Percentiles rank a stretch among this genome's conserved stretches.
These are phyloP conservation scores for Clarias gariepinus DNA, from an alignment of 2,113 vertebrate species.

Conservation along the genomic window DNA sequence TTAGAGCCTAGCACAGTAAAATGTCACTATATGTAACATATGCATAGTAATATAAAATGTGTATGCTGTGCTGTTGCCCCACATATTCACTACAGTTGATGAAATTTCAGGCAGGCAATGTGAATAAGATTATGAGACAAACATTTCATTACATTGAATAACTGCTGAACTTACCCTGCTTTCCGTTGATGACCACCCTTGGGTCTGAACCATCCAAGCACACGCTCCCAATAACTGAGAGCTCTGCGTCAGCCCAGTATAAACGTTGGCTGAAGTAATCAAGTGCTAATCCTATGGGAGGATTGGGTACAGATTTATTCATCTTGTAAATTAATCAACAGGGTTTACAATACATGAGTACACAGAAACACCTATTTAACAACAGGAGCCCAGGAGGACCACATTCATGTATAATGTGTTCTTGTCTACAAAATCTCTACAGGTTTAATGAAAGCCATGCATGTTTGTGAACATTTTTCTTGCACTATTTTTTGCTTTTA, in stretches of 20 bases:
- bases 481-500: not conserved
- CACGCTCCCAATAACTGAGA: conserved; percentile 91
- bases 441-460: conserved; percentile 39
- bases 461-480: conserved; percentile 20
- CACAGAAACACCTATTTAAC: not conserved
- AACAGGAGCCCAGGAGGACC: conserved; percentile 63
- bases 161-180: conserved; percentile 79
- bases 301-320: conserved; percentile 61
- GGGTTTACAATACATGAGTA: not conserved
- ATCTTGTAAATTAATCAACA: conserved; percentile 44
- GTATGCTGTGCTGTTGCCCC: not conserved
- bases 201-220: conserved; percentile 88
- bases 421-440: conserved; percentile 59
- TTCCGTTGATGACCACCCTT: conserved; percentile 82
- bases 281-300: conserved; percentile 84
- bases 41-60: not conserved
- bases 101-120: not conserved
- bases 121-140: not conserved
- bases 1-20: not conserved
- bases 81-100: not conserved
- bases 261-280: conserved; percentile 93
- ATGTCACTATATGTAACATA: too few relatives aligned
- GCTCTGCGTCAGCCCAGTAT: conserved; percentile 96
- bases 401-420: conserved; percentile 65
- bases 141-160: not conserved